Base-by-base conservation (phyloP, 92 coral and sea anemone species). In the Palythoa heliodiscus region DNA sequence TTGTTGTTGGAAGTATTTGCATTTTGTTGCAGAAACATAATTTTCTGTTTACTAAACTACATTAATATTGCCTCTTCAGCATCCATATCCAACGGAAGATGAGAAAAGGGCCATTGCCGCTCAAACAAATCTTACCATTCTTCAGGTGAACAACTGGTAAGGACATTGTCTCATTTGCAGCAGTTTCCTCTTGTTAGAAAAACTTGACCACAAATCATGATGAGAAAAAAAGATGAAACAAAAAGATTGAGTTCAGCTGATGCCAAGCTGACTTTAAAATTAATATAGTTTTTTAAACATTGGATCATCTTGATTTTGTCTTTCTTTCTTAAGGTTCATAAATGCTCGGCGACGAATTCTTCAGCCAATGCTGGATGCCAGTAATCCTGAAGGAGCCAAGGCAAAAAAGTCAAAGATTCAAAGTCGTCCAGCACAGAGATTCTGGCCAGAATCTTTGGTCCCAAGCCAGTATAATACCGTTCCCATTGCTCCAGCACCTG, bases 31-130 rank as follows among this genome's bases (percentile, higher is more conserved):
- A 48, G 5, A 73, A 47, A n/a, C 17, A 52, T 58, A 25, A 67
- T 68, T 35, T 40, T 57, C 19, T 61, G 53, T 52, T 53, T 4
- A 73, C 11, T 13, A 52, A 16, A 24, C n/a, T 67, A 47, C 74
- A 10, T 69, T n/a, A n/a, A 29, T 29, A 35, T 40, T 76, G 23
- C 29, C 75, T 54, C 37, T 60, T 17, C 60, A 97, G 99, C 99
- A 97, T 86, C 99, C 99, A 16, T 97, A 97, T 73, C 99, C 99
- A 23, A 95, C 99, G 1, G 99, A 97, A 87, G 99, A 97, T 82
- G 99, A 97, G 76, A 97, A 97, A 74, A 91, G 99, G 70, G 90
- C 94, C 25, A 92, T 97, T 29, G 95, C 99, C 17, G 86, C 90
- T 24, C 99, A 97, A 70, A 97, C 99, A 20, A 92, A 97, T 64